Evolutionary conservation across 1,140 invertebrate genomes (phyloP).

Genomic region (Lordiphosa clarofinis): DNA sequence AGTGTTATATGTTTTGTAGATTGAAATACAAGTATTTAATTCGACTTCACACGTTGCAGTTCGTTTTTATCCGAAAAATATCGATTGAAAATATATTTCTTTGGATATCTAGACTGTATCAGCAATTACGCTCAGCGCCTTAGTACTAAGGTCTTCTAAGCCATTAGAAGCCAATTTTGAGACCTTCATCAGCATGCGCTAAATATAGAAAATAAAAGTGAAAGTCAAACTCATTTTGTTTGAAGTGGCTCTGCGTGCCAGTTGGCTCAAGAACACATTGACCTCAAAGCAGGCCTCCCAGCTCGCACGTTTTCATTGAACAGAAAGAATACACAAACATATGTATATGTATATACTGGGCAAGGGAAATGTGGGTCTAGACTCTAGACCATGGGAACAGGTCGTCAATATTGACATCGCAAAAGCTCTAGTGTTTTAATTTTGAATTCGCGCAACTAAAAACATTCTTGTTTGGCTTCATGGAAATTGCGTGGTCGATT

Average conservation of each 20-base stretch:
- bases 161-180: slow-evolving; percentile 45
- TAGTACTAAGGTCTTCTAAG: too few species aligned
- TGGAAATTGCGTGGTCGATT: slow-evolving; percentile 54
- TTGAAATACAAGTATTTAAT: too few species aligned
- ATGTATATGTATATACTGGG: slow-evolving; percentile 6
- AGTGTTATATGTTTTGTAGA: too few species aligned
- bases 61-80: too few species aligned
- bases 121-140: too few species aligned
- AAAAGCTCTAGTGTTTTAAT: background rate
- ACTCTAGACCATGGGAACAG: too few species aligned
- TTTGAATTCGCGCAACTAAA: background rate
- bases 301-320: slow-evolving; percentile 57
- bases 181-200: slow-evolving; percentile 40
- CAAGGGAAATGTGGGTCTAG: slow-evolving; percentile 5
- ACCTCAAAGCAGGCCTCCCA: slow-evolving; percentile 51
- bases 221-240: slow-evolving; percentile 41
- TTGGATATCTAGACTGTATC: too few species aligned
- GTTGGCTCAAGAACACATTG: slow-evolving; percentile 60
- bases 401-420: too few species aligned
- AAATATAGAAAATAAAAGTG: slow-evolving; percentile 49
- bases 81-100: too few species aligned
- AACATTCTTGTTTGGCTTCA: slow-evolving; percentile 7
- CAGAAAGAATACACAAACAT: slow-evolving; percentile 24
- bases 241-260: slow-evolving; percentile 26
- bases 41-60: too few species aligned